Evolutionary conservation across 2,888 invertebrate genomes (phyloP).

Genomic region (Elmis aenea): DNA sequence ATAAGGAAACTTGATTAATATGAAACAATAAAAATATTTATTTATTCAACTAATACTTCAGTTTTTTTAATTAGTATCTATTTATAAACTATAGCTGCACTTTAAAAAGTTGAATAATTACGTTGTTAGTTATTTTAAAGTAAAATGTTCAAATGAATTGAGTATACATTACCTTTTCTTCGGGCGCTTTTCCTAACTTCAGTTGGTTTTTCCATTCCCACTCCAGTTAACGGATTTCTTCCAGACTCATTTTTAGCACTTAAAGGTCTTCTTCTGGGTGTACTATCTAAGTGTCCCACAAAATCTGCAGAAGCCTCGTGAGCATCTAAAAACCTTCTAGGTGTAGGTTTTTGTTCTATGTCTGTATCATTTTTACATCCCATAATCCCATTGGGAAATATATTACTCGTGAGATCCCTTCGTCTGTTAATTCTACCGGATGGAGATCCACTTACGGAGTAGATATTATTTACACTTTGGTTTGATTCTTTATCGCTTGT

Average conservation of each 20-base stretch:
- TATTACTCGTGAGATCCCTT: slow-evolving; percentile 24
- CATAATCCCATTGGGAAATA: slow-evolving; percentile 34
- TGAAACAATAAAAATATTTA: too few relatives aligned
- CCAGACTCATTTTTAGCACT: slow-evolving; percentile 14
- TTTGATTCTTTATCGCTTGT: background rate
- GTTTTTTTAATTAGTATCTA: too few relatives aligned
- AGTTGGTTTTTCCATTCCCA: slow-evolving; percentile 37
- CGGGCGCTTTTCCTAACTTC: slow-evolving; percentile 30
- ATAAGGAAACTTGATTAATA: too few relatives aligned
- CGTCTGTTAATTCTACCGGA: slow-evolving; percentile 15
- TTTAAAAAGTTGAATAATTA: too few relatives aligned
- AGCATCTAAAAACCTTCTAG: slow-evolving; percentile 26
- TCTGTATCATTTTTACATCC: slow-evolving; percentile 25
- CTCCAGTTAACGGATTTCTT: slow-evolving; percentile 42
- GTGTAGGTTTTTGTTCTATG: slow-evolving; percentile 13
- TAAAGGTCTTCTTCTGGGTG: slow-evolving; percentile 21
- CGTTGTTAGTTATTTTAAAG: too few relatives aligned
- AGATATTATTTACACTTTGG: slow-evolving; percentile 5
- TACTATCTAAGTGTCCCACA: slow-evolving; percentile 25
- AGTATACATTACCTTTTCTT: slow-evolving; percentile 15
- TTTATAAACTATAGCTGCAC: too few relatives aligned
- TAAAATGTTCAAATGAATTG: too few relatives aligned
- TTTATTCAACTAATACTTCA: too few relatives aligned
- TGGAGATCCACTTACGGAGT: slow-evolving; percentile 6
- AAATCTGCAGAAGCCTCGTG: slow-evolving; percentile 21